Evolutionary conservation across 2,888 invertebrate species (phyloP), one percentile per base, ranked within the genome.

Genomic region (Balanococcus diminutus): DNA sequence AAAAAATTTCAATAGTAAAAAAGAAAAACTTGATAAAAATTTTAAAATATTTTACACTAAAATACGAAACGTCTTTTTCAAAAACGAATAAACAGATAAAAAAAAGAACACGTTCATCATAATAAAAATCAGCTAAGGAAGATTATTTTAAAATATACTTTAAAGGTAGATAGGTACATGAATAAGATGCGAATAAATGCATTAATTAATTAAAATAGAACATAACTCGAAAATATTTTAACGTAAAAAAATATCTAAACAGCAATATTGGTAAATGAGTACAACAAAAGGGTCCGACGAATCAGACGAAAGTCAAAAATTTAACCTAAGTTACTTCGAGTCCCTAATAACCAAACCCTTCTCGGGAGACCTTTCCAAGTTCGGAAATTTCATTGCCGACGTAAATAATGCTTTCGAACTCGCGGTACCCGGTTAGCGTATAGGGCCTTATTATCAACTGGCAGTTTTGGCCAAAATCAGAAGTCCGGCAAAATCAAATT

Each of bases 131-230:
- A 19, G 36, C 19, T 36, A 79, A 32, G 36, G 9, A 36, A 2
- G 19, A 72, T 31, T 31, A n/a, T n/a, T n/a, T n/a, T n/a, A 79
- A 79, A 79, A 79, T n/a, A 79, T n/a, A 79, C 22, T 79, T 79
- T 11, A 28, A 67, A 11, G 75, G 75, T 79, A 79, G 75, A 79
- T 79, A n/a, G n/a, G n/a, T n/a, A 28, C 16, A 79, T 79, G 28
- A 79, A 79, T 22, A 36, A 79, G 14, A 79, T 36, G 75, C 75
- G 19, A 32, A 79, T 79, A 79, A 79, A 79, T 79, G 75, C 75
- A 79, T 32, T 9, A 19, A 79, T 56, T 67, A n/a, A n/a, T n/a
- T 79, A 36, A 79, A 28, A 36, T 36, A 79, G 36, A 32, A 79
- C 75, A 36, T 79, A 79, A 79, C 22, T 79, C 36, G 19, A 36